Percentiles rank a stretch among this genome's conserved stretches.
Conservation (phyloP, 2,113 vertebrate genomes). For the Rhinoderma darwinii region DNA sequence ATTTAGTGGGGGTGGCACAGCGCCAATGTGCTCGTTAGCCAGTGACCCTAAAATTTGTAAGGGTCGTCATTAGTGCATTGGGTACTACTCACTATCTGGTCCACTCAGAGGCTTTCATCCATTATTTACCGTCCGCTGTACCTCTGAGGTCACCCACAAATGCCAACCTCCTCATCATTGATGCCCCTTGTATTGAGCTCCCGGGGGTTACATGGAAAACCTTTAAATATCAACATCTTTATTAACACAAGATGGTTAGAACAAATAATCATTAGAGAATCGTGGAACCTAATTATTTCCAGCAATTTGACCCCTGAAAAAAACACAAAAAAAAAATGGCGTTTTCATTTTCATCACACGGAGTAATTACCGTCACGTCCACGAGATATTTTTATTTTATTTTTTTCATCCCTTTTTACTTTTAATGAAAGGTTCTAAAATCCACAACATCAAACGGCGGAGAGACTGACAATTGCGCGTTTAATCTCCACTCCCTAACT, state of each 20-base stretch:
- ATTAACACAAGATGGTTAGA: constrained; percentile 23
- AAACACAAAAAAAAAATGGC: background rate
- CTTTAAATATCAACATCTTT: constrained; percentile 47
- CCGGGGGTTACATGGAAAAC: background rate
- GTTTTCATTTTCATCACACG: constrained; percentile 56
- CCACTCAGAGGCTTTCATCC: background rate
- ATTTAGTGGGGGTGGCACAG: background rate
- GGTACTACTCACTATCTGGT: too few relatives aligned
- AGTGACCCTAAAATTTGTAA: background rate
- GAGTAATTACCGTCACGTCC: constrained; percentile 78
- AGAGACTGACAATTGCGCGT: constrained; percentile 70
- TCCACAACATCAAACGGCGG: constrained; percentile 72
- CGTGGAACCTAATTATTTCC: constrained; percentile 42
- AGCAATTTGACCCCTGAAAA: constrained; percentile 9
- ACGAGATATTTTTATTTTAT: constrained; percentile 69
- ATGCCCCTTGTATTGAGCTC: background rate
- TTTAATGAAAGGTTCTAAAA: constrained; percentile 74
- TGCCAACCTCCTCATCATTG: background rate
- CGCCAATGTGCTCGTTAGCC: background rate
- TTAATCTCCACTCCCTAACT: constrained; percentile 73
- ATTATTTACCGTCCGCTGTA: background rate
- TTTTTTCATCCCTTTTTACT: constrained; percentile 64
- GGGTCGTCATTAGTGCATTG: background rate
- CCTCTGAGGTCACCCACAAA: background rate
- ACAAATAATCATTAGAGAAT: constrained; percentile 12